phyloP scores from a whole-genome alignment of 2,888 invertebrate genomes.

The Spilosoma lubricipeda region DNA sequence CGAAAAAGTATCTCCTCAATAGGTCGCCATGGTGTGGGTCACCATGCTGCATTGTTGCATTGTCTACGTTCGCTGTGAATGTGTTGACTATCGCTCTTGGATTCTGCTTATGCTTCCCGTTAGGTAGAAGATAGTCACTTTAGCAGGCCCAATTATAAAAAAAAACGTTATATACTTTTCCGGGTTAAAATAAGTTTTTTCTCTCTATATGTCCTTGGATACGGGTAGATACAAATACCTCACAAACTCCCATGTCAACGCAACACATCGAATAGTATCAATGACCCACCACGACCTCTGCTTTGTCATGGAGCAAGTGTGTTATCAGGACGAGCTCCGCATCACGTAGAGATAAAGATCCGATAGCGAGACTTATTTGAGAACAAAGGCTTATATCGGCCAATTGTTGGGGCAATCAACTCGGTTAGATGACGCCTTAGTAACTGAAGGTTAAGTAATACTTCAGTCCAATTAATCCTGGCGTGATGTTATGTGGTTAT shows the following conservation, averaged over 20 bases:
- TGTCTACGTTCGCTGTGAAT: too few relatives aligned
- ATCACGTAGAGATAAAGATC: constrained; percentile 60
- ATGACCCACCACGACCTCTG: constrained; percentile 17
- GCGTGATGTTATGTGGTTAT: neutral
- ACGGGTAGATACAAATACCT: too few relatives aligned
- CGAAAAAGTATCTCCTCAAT: too few relatives aligned
- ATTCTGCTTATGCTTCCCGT: too few relatives aligned
- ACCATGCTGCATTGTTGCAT: too few relatives aligned
- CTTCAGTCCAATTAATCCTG: neutral
- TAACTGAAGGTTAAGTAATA: neutral
- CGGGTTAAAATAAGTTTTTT: too few relatives aligned
- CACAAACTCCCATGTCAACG: neutral
- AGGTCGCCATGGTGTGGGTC: too few relatives aligned
- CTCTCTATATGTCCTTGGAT: too few relatives aligned
- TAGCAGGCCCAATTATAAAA: too few relatives aligned
- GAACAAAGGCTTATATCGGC: constrained; percentile 16
- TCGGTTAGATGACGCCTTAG: constrained; percentile 5
- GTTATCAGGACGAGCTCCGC: constrained; percentile 43
- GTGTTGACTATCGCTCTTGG: too few relatives aligned
- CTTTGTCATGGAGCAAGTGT: constrained; percentile 15
- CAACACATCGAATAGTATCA: constrained; percentile 6
- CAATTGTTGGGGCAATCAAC: constrained; percentile 22
- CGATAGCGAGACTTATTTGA: constrained; percentile 18
- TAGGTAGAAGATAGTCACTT: too few relatives aligned
- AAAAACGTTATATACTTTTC: too few relatives aligned